Base-by-base conservation (phyloP, 1,140 invertebrate genomes). In the Drosophila littoralis region DNA sequence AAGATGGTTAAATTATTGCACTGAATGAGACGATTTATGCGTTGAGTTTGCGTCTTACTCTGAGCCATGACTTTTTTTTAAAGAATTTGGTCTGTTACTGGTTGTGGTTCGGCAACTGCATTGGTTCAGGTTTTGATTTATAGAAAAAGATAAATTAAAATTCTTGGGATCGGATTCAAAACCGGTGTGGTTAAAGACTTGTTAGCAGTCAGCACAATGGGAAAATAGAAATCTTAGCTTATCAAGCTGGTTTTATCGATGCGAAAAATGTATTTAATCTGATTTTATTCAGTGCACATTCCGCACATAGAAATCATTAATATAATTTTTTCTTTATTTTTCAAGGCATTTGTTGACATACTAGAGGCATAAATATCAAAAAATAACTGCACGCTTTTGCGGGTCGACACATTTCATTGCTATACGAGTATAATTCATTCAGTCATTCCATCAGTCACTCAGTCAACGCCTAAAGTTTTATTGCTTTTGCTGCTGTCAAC, bases 391-490 rank as follows among this genome's bases (percentile, higher is more conserved):
- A 75, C 77, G 75, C 78, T 75, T 77, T 73, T 66, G 69, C 69
- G 85, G 66, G 75, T 85, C 70, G 70, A 78, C 79, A 85, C 61
- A 81, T 82, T 85, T 86, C 82, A 78, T 76, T 85, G 77, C 66
- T 68, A 67, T 46, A 28, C 22, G 22, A 28, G 22, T 28, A 63
- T 57, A 77, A 77, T 69, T 77, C 57, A 68, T 59, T 67, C 61
- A 74, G 70, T 51, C 65, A 64, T 60, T 68, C 64, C 50, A 61
- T 79, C 75, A 70, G 70, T 76, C 79, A 64, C 22, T 77, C 79
- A 81, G 82, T 86, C 84, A 89, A 88, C 79, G 76, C 83, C 83
- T 83, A 86, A 89, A 86, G 83, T 88, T 88, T 89, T 88, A 88
- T 88, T 88, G 89, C 83, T 88, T 86, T 89, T 88, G 80, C 69